Evolutionary conservation across 2,113 vertebrate genomes (phyloP), one percentile per base, ranked within the genome.

Genomic region (Leucopternis melanops): DNA sequence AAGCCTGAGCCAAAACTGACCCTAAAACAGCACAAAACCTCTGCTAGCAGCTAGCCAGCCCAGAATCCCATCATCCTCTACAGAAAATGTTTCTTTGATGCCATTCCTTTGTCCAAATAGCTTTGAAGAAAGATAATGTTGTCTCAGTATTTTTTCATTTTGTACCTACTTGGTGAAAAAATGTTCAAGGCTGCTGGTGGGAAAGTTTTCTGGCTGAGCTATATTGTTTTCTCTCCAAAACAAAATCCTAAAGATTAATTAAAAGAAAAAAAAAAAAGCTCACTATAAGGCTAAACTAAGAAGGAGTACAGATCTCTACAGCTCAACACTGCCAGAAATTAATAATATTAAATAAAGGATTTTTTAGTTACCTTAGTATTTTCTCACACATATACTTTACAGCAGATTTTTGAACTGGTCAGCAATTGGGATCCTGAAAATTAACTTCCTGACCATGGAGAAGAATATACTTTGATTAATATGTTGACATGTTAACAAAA

Each of bases 331-430:
- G 58, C 6, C 57, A 66, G 27, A 96, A 94, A 86, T 71, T 55
- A 61, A 38, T 85, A 83, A 8, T 5, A 1, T 74, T 87, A 82
- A 84, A 84, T 63, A 92, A 47, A 62, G 8, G 3, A 45, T 52
- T 42, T 87, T 83, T 89, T 62, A 70, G 19, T 70, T 66, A 54
- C 47, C 16, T 81, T 66, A 87, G 6, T 72, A 81, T 75, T 88
- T 54, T 22, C 22, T 66, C 23, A 89, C 19, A 71, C 9, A 8
- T 59, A 42, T 9, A 65, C 5, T 55, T 63, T 49, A 55, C 61
- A 81, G 73, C 8, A 80, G 54, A 87, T 87, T 81, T 94, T 96
- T 92, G 61, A 97, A 81, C 52, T 88, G 77, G 26, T 88, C 81
- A 93, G 42, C 29, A 70, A 70, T 34, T 93, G 45, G 13, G 14